phyloP scores from a whole-genome alignment of 1,140 invertebrate species.

The Lordiphosa mommai region DNA sequence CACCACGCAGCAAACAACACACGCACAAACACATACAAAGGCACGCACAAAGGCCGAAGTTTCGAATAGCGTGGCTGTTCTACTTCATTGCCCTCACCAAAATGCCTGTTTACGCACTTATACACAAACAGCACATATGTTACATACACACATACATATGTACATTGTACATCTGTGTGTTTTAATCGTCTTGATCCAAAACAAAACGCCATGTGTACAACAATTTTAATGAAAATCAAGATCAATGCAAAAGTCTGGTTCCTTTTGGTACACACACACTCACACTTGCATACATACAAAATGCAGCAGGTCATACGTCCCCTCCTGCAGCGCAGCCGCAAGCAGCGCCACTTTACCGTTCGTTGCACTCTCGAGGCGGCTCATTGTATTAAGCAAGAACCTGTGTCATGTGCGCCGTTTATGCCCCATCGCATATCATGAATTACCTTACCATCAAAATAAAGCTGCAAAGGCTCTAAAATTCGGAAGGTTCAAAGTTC shows the following conservation, averaged over 20 bases:
- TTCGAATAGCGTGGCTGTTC: slow-evolving; percentile 49
- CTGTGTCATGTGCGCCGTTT: background rate
- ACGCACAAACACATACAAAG: slow-evolving; percentile 8
- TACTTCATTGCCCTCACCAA: slow-evolving; percentile 50
- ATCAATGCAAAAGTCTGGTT: background rate
- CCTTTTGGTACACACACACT: background rate
- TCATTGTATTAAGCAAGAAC: no score
- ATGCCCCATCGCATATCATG: no score
- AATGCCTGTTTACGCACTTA: slow-evolving; percentile 22
- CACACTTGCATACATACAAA: slow-evolving; percentile 1
- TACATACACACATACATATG: slow-evolving; percentile 6
- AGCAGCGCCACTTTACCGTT: slow-evolving; percentile 2
- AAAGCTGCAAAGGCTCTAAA: no score
- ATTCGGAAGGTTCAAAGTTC: no score
- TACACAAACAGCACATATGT: slow-evolving; percentile 8
- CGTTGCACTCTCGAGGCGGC: slow-evolving; percentile 38
- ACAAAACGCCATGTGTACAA: slow-evolving; percentile 22
- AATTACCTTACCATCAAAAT: no score
- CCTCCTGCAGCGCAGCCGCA: no score
- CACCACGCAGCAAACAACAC: no score
- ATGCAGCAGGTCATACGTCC: background rate
- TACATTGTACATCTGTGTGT: slow-evolving; percentile 3
- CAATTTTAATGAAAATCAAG: slow-evolving; percentile 1
- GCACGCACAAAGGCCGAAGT: slow-evolving; percentile 23
- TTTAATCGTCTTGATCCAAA: slow-evolving; percentile 46